Percentiles rank a stretch among this genome's conserved stretches.
Evolutionary conservation across 2,113 vertebrate genomes (phyloP).

Genomic region (Tyrannus savana): DNA sequence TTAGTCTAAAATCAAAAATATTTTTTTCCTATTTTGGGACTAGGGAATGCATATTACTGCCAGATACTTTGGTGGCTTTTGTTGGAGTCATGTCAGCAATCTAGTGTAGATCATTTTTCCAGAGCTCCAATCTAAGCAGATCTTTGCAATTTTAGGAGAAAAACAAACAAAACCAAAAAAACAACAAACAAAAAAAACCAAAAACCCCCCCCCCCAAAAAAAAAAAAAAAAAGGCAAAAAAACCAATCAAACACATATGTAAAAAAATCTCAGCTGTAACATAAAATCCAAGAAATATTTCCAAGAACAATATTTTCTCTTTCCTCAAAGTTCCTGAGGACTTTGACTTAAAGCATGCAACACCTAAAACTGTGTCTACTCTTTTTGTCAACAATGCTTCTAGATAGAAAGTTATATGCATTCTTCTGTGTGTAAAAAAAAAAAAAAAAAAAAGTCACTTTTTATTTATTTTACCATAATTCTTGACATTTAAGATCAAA

Average conservation of each 20-base stretch:
- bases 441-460: not conserved
- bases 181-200: not conserved
- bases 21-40: not conserved
- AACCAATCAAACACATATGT: not conserved
- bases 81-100: not conserved
- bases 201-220: not conserved
- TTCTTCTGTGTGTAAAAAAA: not conserved
- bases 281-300: not conserved
- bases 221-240: not conserved
- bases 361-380: not conserved
- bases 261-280: not conserved
- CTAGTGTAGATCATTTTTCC: not conserved
- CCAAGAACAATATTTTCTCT: not conserved
- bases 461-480: not conserved
- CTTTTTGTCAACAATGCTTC: not conserved
- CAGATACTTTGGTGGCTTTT: not conserved
- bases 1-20: not conserved
- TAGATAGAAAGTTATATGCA: not conserved
- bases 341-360: not conserved
- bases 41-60: not conserved
- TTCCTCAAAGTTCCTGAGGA: not conserved
- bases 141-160: not conserved
- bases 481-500: not conserved
- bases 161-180: not conserved
- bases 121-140: not conserved